Base-by-base conservation (phyloP, 2,797 vertebrate genomes). In the Tokudaia muenninki region DNA sequence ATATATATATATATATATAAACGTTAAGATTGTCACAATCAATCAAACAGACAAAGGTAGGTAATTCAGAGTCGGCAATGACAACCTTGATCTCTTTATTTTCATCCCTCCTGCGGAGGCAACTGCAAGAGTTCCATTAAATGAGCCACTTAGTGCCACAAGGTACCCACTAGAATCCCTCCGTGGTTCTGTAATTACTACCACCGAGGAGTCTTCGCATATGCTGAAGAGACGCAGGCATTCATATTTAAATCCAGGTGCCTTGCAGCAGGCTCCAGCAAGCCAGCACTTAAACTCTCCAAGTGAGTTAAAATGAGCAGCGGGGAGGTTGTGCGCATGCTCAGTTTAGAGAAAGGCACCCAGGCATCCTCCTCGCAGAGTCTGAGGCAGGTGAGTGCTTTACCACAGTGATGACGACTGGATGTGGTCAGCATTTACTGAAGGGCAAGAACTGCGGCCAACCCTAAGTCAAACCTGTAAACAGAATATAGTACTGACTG, bases 21-120 rank as follows among this genome's bases (percentile, higher is more conserved):
- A 95, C 79, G 95, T 90, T 97, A 95, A 96, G 94, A 95, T 75
- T 95, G 97, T 95, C 96, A 96, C 44, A 77, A 37, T 97, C 96
- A 79, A 89, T 97, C 96, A 96, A 52, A 22, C 87, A 95, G 89
- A 97, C 95, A 96, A 93, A 94, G 96, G 63, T 74, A 44, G 80
- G 91, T 87, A 87, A 75, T 34, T 91, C 86, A 84, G 87, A 95
- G 93, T 88, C 47, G 31, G 80, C 86, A 57, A 77, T 95, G 87
- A 94, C 94, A 91, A n/a, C 1, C 9, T 24, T 44, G 86, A 88
- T 92, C 81, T 65, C 47, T 50, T 91, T 79, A 55, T 81, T 95
- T 86, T 77, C 96, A 92, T 10, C 88, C 67, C 70, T 12, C 29
- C 31, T 87, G 77, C 29, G 74, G 94, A 94, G 47, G 86, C 37